Base-by-base conservation (phyloP, 2,888 invertebrate genomes). In the Liopterus haemorrhoidalis region DNA sequence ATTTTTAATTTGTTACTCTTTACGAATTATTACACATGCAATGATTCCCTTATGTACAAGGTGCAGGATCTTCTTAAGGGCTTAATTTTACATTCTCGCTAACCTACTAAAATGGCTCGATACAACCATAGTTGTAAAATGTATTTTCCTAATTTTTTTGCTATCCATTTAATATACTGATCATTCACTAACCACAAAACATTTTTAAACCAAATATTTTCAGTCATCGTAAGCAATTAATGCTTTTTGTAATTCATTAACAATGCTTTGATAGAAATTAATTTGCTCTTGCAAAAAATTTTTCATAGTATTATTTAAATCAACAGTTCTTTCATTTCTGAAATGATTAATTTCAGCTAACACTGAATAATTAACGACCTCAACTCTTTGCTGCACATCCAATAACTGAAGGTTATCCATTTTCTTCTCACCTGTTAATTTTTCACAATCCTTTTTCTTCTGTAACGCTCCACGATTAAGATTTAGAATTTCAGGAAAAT, bases 331-430 rank as follows among this genome's bases (percentile, higher is more conserved):
- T 63, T 94, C 92, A 18, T 74, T 69, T 64, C 93, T 91, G 65
- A 97, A 95, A 67, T 96, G 92, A 57, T 85, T 84, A 57, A 96
- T 82, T 74, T 99, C 97, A 41, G 96, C 94, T 65, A 96, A 78
- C 49, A 93, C 79, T 2, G 92, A 84, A 64, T 94, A 95, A 0
- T 94, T 91, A 60, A 96, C 84, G 11, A 91, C 81, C 66, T 97
- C 95, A 1, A 91, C 88, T 57, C 93, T 77, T 54, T 84, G 78
- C 50, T 83, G 73, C 8, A 94, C 83, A 61, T 86, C 87, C 52
- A 82, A 81, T 50, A 91, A 71, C 61, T 91, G 88, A 12, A 78
- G 77, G 48, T 83, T 79, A 55, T 82, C 82, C 79, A 92, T 83
- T 70, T 88, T 90, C 54, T 85, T 82, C 61, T 92, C 92, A 22